A percentile compares a stretch with the other conserved stretches of the same genome.
Conservation (phyloP, 2,113 vertebrate species). For the Ifrita kowaldi region DNA sequence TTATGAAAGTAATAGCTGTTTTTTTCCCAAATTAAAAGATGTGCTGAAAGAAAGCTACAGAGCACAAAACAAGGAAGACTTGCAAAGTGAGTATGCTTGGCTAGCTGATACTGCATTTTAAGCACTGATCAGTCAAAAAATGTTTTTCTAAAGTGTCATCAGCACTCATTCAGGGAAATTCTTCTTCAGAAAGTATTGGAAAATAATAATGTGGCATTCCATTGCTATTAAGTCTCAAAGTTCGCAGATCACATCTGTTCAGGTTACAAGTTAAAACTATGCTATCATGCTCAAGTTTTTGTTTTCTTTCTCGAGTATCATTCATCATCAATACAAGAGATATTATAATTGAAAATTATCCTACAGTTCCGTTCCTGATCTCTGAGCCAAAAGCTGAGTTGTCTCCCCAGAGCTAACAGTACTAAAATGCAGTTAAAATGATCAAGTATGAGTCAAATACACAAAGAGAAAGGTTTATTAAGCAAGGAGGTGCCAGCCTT, state of each 20-base stretch:
- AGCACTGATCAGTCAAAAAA: neutral
- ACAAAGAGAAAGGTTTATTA: slow-evolving; percentile 43
- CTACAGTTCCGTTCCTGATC: neutral
- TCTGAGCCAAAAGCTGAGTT: slow-evolving; percentile 33
- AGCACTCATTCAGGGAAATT: neutral
- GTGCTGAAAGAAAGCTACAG: neutral
- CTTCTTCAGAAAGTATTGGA: neutral
- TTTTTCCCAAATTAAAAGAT: neutral
- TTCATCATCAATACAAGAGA: slow-evolving; percentile 48
- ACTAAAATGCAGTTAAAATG: slow-evolving; percentile 20
- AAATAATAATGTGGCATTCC: slow-evolving; percentile 31
- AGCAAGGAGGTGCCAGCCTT: slow-evolving; percentile 2
- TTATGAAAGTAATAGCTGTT: neutral
- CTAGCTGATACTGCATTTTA: neutral
- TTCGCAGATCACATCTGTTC: slow-evolving; percentile 16
- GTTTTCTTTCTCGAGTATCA: slow-evolving; percentile 43
- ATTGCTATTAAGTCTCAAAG: slow-evolving; percentile 4
- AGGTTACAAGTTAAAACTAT: slow-evolving; percentile 50
- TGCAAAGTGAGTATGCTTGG: neutral
- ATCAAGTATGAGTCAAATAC: slow-evolving; percentile 32
- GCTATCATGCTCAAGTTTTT: slow-evolving; percentile 26
- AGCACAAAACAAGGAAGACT: neutral
- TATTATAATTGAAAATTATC: slow-evolving; percentile 31
- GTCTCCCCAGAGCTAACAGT: slow-evolving; percentile 14
- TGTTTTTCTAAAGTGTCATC: neutral